These are phyloP conservation scores for Buceros bicornis DNA, from an alignment of 2,797 vertebrate species.

Conservation along the genomic window DNA sequence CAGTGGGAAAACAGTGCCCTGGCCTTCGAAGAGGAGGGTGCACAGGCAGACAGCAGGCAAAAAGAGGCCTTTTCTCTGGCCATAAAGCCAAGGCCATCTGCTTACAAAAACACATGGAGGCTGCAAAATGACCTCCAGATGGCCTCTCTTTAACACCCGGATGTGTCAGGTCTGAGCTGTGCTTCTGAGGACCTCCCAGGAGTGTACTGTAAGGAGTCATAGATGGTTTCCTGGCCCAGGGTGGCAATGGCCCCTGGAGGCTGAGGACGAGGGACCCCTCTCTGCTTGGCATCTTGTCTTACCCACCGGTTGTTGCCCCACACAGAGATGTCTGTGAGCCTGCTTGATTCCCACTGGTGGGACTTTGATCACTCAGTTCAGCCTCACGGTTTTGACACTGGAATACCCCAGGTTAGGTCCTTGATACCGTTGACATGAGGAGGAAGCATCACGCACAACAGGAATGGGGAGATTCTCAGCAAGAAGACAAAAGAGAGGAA, in stretches of 20 bases:
- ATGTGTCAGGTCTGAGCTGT: accelerated
- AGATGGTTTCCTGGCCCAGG: accelerated
- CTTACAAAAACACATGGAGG: neutral
- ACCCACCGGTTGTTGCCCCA: accelerated
- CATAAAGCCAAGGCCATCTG: accelerated
- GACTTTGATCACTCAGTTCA: neutral
- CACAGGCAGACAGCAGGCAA: neutral
- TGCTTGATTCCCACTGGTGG: neutral
- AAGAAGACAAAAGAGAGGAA: neutral
- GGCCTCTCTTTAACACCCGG: neutral
- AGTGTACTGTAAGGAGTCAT: neutral
- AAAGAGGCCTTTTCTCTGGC: neutral
- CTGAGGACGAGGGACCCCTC: neutral
- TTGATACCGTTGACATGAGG: neutral
- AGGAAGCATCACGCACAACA: neutral
- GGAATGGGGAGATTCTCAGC: neutral
- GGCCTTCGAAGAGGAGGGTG: neutral
- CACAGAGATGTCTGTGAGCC: neutral
- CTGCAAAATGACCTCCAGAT: neutral
- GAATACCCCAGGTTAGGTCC: neutral
- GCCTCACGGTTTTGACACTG: neutral
- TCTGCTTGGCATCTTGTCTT: neutral
- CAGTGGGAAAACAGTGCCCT: neutral
- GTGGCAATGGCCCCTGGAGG: neutral
- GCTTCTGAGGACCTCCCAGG: neutral